Conservation (phyloP, 2,113 vertebrate genomes). For the Ancistrus triradiatus region DNA sequence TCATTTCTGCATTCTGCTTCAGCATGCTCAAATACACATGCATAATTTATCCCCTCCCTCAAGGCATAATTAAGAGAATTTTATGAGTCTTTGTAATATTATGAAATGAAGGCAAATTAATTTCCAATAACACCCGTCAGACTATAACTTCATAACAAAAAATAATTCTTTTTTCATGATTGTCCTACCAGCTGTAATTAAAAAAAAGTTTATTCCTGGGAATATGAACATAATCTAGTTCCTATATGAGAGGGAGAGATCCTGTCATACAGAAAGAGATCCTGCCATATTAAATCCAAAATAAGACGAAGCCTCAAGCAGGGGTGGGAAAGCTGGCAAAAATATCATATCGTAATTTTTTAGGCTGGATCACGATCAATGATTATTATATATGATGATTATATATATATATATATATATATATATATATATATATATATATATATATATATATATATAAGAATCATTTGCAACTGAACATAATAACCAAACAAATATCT, state of each 20-base stretch:
- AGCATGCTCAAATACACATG: constrained; percentile 10
- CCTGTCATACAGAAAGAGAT: not conserved
- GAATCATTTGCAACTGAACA: too few relatives aligned
- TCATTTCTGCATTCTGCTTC: not conserved
- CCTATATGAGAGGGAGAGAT: not conserved
- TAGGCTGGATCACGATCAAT: too few relatives aligned
- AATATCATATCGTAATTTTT: too few relatives aligned
- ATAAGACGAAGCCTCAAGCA: not conserved
- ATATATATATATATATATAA: too few relatives aligned
- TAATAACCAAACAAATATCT: not conserved
- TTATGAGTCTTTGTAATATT: constrained; percentile 24
- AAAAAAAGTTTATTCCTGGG: too few relatives aligned
- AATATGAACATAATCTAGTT: not conserved
- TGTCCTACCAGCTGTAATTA: too few relatives aligned
- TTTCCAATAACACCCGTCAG: constrained; percentile 9
- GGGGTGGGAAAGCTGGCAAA: too few relatives aligned
- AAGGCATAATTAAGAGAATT: constrained; percentile 21
- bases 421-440: too few relatives aligned
- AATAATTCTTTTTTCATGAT: too few relatives aligned
- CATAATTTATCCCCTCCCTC: constrained; percentile 15
- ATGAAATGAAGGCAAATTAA: constrained; percentile 21
- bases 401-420: too few relatives aligned
- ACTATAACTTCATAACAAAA: not conserved
- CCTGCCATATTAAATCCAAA: not conserved
- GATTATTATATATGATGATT: too few relatives aligned